Conservation (phyloP, 2,888 invertebrate species). For the Stratiomys singularior region DNA sequence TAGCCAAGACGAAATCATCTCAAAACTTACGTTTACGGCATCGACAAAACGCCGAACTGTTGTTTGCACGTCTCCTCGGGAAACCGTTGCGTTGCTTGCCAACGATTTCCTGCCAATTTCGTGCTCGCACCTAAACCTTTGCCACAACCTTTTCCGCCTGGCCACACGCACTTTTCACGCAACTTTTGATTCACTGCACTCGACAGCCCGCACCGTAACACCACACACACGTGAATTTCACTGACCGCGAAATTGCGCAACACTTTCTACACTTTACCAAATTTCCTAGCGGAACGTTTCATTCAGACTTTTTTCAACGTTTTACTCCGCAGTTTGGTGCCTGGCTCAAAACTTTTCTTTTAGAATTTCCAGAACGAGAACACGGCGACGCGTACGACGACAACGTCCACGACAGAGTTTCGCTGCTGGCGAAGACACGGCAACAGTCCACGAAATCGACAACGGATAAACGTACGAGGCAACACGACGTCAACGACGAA, state of each 20-base stretch:
- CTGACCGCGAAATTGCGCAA: constrained; percentile 20
- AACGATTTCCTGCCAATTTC: background rate
- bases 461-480: constrained; percentile 6
- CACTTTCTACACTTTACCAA: background rate
- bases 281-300: constrained; percentile 27
- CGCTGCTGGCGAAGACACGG: background rate
- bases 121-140: background rate
- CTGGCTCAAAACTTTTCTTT: background rate
- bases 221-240: constrained; percentile 34
- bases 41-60: constrained; percentile 1
- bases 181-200: constrained; percentile 25
- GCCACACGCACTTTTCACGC: constrained; percentile 38
- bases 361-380: background rate
- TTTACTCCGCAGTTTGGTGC: background rate
- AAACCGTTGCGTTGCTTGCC: background rate
- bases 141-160: constrained; percentile 1
- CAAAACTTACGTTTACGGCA: background rate
- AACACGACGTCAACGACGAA: background rate
- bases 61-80: background rate
- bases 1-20: background rate
- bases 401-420: constrained; percentile 8
- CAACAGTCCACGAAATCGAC: background rate
- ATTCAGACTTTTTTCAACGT: constrained; percentile 22
- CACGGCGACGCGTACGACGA: constrained; percentile 9
- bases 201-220: background rate